phyloP scores from a whole-genome alignment of 1,140 invertebrate genomes.

The Drosophila auraria region DNA sequence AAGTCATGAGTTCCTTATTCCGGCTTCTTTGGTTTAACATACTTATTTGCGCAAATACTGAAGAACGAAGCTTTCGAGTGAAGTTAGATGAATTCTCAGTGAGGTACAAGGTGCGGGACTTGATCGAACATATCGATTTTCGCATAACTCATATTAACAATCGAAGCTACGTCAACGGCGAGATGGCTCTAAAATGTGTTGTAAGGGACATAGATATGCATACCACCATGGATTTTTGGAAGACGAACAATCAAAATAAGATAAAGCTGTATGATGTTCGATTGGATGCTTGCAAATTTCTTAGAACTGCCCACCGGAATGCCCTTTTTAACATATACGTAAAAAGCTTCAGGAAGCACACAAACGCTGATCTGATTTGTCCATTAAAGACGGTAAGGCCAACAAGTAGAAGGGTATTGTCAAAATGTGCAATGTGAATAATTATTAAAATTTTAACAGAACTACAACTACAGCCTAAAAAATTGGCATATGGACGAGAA shows the following conservation, averaged over 20 bases:
- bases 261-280: conserved; percentile 40
- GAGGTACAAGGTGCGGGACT: conserved; percentile 2
- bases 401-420: neutral
- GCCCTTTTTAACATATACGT: conserved; percentile 39
- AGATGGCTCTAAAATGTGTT: conserved; percentile 16
- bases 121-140: conserved; percentile 22
- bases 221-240: conserved; percentile 37
- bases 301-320: conserved; percentile 37
- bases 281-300: conserved; percentile 42
- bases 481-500: conserved; percentile 46
- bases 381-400: conserved; percentile 36
- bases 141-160: conserved; percentile 20
- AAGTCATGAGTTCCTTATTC: conserved; percentile 18
- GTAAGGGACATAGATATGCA: conserved; percentile 24
- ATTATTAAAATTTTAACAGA: conserved; percentile 6
- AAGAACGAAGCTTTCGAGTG: conserved; percentile 40
- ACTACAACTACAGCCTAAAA: conserved; percentile 46
- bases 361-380: conserved; percentile 24
- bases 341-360: conserved; percentile 29
- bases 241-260: conserved; percentile 13
- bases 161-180: conserved; percentile 16
- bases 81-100: conserved; percentile 35
- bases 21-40: conserved; percentile 12
- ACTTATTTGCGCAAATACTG: neutral
- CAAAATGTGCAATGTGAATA: neutral